Evolutionary conservation across 2,888 invertebrate genomes (phyloP).

Genomic region (Yponomeuta sedellus): DNA sequence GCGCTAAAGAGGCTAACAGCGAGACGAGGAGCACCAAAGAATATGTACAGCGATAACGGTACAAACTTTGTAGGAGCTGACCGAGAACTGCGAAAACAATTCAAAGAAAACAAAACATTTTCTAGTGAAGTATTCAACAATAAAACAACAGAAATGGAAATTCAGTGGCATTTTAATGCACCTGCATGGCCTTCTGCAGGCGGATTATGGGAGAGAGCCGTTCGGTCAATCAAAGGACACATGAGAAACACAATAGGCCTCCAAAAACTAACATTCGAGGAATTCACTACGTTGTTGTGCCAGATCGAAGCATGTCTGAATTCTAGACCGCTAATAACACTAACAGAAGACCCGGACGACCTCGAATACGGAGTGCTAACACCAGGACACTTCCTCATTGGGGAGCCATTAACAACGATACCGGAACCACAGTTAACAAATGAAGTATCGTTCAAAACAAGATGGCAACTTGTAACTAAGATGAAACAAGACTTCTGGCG

Average conservation of each 20-base stretch:
- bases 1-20: too few relatives aligned
- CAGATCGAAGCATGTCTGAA: slow-evolving; percentile 11
- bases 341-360: slow-evolving; percentile 18
- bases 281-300: not conserved
- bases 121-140: not conserved
- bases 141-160: not conserved
- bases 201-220: slow-evolving; percentile 23
- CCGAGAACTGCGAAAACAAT: not conserved
- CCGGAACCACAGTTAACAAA: slow-evolving; percentile 16
- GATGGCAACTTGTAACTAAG: too few relatives aligned
- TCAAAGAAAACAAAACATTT: slow-evolving; percentile 8
- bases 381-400: slow-evolving; percentile 19
- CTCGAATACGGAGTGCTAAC: slow-evolving; percentile 13
- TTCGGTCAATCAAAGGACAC: slow-evolving; percentile 19
- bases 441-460: slow-evolving; percentile 18
- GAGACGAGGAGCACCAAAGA: too few relatives aligned
- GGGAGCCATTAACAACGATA: slow-evolving; percentile 14
- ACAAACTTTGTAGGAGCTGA: too few relatives aligned
- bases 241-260: not conserved
- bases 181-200: slow-evolving; percentile 17
- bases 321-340: not conserved
- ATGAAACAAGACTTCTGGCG: too few relatives aligned
- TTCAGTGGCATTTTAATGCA: slow-evolving; percentile 22
- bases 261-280: slow-evolving; percentile 8
- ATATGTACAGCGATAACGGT: too few relatives aligned